phyloP scores from a whole-genome alignment of 2,797 vertebrate genomes.

The Percopsis omiscomaycus region DNA sequence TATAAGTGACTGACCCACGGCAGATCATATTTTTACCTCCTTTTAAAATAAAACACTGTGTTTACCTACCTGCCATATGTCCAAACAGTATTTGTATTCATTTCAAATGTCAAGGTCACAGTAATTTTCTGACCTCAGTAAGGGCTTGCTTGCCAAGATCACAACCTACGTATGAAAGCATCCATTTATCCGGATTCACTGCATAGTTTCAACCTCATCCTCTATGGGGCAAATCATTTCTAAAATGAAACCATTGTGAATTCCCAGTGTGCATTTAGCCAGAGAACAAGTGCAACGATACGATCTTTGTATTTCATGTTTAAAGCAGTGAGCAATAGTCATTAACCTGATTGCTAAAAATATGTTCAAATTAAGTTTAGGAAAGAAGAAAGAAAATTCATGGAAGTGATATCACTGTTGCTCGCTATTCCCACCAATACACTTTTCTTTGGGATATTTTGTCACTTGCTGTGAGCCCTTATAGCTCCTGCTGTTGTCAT shows the following conservation, averaged over 20 bases:
- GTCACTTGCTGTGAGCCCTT: conserved; percentile 3
- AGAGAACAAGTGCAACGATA: conserved; percentile 13
- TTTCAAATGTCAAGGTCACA: conserved; percentile 8
- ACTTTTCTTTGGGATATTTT: conserved; percentile 4
- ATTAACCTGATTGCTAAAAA: conserved; percentile 17
- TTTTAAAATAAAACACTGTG: conserved; percentile 9
- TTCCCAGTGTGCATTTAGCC: conserved; percentile 3
- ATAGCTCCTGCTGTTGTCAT: conserved; percentile 8
- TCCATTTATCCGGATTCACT: conserved; percentile 4
- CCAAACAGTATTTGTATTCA: not conserved
- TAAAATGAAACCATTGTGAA: conserved; percentile 8
- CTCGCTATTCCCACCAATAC: conserved; percentile 12
- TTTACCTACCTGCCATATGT: conserved; percentile 5
- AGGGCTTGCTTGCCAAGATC: not conserved
- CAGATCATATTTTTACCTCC: conserved; percentile 6
- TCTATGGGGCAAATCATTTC: conserved; percentile 6
- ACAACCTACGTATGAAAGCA: not conserved
- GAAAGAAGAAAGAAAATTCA: not conserved
- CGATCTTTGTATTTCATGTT: conserved; percentile 21
- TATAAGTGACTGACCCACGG: not conserved
- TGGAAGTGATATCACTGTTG: not conserved
- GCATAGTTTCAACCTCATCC: conserved; percentile 8
- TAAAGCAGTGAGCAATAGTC: conserved; percentile 25
- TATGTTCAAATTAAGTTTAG: not conserved
- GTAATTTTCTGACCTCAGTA: conserved; percentile 5